Evolutionary conservation across 2,888 invertebrate genomes (phyloP), one percentile per base, ranked within the genome.

Genomic region (Epiblema foenella): DNA sequence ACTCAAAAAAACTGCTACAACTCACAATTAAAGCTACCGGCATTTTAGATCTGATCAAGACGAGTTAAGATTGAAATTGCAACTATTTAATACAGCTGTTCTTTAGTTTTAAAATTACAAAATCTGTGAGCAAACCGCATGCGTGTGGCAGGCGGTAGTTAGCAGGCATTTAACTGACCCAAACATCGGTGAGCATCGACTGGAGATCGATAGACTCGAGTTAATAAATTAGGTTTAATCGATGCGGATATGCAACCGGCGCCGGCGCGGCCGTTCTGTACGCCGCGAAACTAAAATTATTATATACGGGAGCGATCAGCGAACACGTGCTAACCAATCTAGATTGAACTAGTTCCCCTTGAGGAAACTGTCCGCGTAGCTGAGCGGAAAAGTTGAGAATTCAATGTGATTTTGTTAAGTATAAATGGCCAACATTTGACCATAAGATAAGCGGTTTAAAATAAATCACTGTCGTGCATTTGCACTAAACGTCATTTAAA

Each of bases 151-250:
- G 56, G 37, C n/a, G 9, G 46, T n/a, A 20, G 58, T 20, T 67
- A 58, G 54, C 67, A 63, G 54, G 52, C 64, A 73, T 68, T 77
- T 81, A 81, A 82, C 81, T 81, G 78, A 79, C 74, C 73, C 70
- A 64, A 76, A 75, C 76, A 75, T 77, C 72, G 51, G 75, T 73
- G 74, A 75, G 75, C 77, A 77, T 79, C 78, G 76, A 65, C 52
- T 67, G 39, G 56, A 73, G 52, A 64, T 54, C 64, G 64, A 64
- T 39, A 64, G 74, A 72, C 74, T 74, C 65, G 37, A 72, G 75
- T 78, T 78, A 79, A 80, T 82, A 81, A 80, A 80, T 82, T 79
- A 76, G 77, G 63, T 74, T 74, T 75, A 79, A 79, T 78, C 79
- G 76, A 75, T 78, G 76, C 77, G 78, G 77, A 79, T 77, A 77